Evolutionary conservation across 1,140 invertebrate species (phyloP).

Genomic region (Triops cancriformis): DNA sequence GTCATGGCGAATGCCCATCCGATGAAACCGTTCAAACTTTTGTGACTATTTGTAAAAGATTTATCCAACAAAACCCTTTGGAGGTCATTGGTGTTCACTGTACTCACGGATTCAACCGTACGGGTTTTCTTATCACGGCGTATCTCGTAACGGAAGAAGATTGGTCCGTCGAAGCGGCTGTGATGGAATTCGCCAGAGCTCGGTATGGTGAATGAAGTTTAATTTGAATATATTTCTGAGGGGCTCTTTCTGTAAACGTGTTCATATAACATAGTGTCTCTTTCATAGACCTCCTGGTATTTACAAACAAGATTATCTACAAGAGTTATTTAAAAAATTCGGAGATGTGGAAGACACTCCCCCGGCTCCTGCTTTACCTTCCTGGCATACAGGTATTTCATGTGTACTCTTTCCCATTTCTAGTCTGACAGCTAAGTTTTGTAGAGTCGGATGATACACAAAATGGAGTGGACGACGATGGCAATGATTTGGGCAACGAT

Average conservation of each 20-base stretch:
- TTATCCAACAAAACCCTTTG: constrained; percentile 64
- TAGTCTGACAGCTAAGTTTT: neutral
- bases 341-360: constrained; percentile 63
- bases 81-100: constrained; percentile 87
- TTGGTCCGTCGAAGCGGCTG: constrained; percentile 68
- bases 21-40: constrained; percentile 68
- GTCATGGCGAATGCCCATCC: constrained; percentile 71
- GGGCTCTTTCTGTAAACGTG: no score
- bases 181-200: constrained; percentile 61
- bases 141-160: constrained; percentile 76
- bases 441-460: constrained; percentile 32
- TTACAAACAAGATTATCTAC: constrained; percentile 58
- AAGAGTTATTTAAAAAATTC: constrained; percentile 55
- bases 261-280: no score
- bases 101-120: constrained; percentile 98
- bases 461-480: constrained; percentile 32
- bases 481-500: constrained; percentile 28
- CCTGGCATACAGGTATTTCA: constrained; percentile 66
- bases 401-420: neutral
- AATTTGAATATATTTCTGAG: constrained; percentile 24
- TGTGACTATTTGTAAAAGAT: constrained; percentile 64
- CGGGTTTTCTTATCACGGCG: constrained; percentile 85
- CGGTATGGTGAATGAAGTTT: constrained; percentile 41
- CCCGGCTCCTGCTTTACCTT: constrained; percentile 60
- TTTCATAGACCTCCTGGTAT: constrained; percentile 52